Evolutionary conservation across 92 coral and sea anemone genomes (phyloP).

Genomic region (Phymanthus crucifer): DNA sequence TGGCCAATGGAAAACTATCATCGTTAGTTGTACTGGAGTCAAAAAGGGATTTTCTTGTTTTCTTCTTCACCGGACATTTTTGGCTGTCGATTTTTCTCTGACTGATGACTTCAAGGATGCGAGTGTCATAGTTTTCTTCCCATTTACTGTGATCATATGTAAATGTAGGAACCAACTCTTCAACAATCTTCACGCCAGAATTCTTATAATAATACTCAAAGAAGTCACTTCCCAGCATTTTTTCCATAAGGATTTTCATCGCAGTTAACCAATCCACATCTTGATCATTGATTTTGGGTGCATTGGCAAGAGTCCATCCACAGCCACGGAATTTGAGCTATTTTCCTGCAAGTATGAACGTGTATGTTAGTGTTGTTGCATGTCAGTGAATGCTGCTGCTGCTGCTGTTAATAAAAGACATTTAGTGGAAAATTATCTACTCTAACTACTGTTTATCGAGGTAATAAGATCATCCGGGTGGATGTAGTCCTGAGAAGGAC

Average conservation of each 20-base stretch:
- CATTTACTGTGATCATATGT: background rate
- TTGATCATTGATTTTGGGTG: background rate
- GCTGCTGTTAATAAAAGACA: background rate
- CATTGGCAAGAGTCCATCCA: background rate
- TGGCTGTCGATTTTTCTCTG: background rate
- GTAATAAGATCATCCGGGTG: no score
- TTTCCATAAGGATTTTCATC: conserved; percentile 23
- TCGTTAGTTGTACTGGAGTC: background rate
- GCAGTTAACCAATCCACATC: conserved; percentile 11
- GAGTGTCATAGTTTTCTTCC: background rate
- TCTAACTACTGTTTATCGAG: conserved; percentile 1
- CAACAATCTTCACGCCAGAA: background rate
- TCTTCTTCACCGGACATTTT: background rate
- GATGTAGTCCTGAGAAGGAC: no score
- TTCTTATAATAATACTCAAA: background rate
- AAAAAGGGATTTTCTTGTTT: conserved; percentile 9
- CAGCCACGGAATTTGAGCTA: conserved; percentile 3
- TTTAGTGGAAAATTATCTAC: background rate
- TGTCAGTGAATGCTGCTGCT: background rate
- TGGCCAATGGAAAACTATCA: background rate
- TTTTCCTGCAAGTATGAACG: background rate
- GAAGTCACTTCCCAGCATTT: conserved; percentile 4
- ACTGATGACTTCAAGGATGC: background rate
- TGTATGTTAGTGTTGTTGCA: background rate
- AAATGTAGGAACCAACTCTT: background rate